Percentiles rank a stretch among this genome's conserved stretches.
These are phyloP conservation scores for Eupleurogrammus muticus DNA, from an alignment of 2,797 vertebrate species.

Conservation along the genomic window DNA sequence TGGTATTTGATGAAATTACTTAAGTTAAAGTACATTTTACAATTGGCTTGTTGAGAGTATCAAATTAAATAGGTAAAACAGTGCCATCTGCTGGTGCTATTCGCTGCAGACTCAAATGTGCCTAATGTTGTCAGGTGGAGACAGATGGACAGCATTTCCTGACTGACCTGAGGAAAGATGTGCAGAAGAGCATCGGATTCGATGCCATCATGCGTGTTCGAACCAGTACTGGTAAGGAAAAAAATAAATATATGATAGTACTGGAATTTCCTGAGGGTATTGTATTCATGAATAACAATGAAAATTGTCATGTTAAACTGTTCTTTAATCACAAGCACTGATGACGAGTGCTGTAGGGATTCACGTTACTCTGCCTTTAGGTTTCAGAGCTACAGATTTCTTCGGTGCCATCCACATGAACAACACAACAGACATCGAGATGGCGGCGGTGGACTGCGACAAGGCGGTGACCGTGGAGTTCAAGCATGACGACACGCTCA, in stretches of 20 bases:
- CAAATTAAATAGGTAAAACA: constrained; percentile 10
- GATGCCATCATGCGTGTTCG: constrained; percentile 96
- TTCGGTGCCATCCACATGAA: constrained; percentile 94
- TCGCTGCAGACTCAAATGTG: neutral
- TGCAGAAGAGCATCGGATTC: constrained; percentile 91
- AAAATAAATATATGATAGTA: neutral
- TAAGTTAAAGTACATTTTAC: neutral
- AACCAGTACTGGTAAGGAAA: constrained; percentile 92
- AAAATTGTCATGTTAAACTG: neutral
- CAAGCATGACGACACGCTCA: constrained; percentile 95
- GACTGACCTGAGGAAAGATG: constrained; percentile 89
- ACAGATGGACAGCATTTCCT: constrained; percentile 90
- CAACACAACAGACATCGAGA: constrained; percentile 96
- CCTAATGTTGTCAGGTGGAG: constrained; percentile 81
- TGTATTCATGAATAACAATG: neutral
- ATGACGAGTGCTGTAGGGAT: neutral
- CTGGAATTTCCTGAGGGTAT: no score
- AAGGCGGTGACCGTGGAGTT: constrained; percentile 96
- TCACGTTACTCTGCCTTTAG: constrained; percentile 63
- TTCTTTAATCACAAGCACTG: neutral
- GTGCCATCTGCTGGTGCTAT: constrained; percentile 77
- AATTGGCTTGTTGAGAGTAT: neutral
- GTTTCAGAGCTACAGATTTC: constrained; percentile 96
- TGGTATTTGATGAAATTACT: neutral
- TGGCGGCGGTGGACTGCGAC: constrained; percentile 94